Conservation (phyloP, 53 echinoderm and acorn worm genomes). For the Astropecten irregularis region DNA sequence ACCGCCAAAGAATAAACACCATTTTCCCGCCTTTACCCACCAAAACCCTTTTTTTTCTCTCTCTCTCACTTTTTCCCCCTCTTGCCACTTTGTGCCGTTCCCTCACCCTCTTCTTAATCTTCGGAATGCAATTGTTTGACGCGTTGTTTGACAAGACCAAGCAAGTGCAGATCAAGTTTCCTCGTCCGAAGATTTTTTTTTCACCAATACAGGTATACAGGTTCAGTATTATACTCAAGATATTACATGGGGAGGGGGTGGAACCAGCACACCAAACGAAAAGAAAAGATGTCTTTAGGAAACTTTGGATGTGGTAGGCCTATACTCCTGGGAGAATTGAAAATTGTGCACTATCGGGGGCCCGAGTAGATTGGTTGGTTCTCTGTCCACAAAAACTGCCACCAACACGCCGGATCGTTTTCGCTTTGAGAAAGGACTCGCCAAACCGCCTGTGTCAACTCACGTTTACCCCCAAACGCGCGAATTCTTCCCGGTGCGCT, state of each 20-base stretch:
- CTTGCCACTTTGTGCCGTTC: neutral
- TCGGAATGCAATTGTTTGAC: slow-evolving; percentile 57
- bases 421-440: slow-evolving; percentile 35
- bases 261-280: neutral
- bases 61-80: too few species aligned
- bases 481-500: slow-evolving; percentile 35
- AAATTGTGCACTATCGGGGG: slow-evolving; percentile 48
- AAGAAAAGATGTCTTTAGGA: slow-evolving; percentile 15
- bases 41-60: slow-evolving; percentile 10
- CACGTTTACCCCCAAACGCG: slow-evolving; percentile 24
- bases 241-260: neutral
- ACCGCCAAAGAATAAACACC: slow-evolving; percentile 56
- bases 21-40: slow-evolving; percentile 43
- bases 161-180: slow-evolving; percentile 52
- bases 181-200: slow-evolving; percentile 2
- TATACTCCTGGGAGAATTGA: slow-evolving; percentile 25
- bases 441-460: slow-evolving; percentile 45
- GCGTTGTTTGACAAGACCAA: slow-evolving; percentile 55
- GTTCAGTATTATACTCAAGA: neutral
- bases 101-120: neutral
- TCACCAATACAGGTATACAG: neutral
- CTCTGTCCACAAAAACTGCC: slow-evolving; percentile 37
- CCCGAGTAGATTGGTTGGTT: slow-evolving; percentile 24
- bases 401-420: slow-evolving; percentile 52
- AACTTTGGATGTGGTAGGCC: slow-evolving; percentile 35